Evolutionary conservation across 1,140 invertebrate species (phyloP).

Genomic region (Drosophila nasuta): DNA sequence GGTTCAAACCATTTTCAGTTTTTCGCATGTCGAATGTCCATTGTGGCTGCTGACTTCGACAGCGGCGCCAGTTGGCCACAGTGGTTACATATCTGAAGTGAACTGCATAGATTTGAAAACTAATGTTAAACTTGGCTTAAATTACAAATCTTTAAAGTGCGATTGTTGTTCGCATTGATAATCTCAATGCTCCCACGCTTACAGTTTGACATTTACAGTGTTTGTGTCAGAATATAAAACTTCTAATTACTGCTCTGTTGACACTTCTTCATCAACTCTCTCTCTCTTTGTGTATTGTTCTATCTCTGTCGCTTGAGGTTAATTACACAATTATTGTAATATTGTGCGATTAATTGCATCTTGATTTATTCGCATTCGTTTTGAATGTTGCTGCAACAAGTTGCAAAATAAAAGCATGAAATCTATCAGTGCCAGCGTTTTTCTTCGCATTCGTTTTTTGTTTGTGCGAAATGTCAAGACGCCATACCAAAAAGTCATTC

Average conservation of each 20-base stretch:
- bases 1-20: constrained; percentile 29
- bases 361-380: constrained; percentile 23
- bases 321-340: constrained; percentile 12
- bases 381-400: constrained; percentile 54
- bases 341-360: constrained; percentile 29
- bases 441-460: constrained; percentile 46
- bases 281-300: background rate
- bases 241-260: constrained; percentile 28
- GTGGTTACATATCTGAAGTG: constrained; percentile 9
- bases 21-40: constrained; percentile 28
- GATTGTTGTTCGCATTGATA: constrained; percentile 14
- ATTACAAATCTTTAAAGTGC: too few species aligned
- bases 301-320: background rate
- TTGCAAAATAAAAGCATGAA: constrained; percentile 76
- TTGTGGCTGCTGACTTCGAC: background rate
- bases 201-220: constrained; percentile 65
- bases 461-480: constrained; percentile 76
- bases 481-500: constrained; percentile 59
- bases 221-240: constrained; percentile 59
- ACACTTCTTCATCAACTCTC: background rate
- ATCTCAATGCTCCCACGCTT: background rate
- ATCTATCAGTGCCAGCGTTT: constrained; percentile 39
- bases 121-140: background rate
- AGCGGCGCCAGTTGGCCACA: constrained; percentile 27
- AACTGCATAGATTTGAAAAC: background rate